phyloP scores from a whole-genome alignment of 2,888 invertebrate genomes.

The Nemapogon koenigi region DNA sequence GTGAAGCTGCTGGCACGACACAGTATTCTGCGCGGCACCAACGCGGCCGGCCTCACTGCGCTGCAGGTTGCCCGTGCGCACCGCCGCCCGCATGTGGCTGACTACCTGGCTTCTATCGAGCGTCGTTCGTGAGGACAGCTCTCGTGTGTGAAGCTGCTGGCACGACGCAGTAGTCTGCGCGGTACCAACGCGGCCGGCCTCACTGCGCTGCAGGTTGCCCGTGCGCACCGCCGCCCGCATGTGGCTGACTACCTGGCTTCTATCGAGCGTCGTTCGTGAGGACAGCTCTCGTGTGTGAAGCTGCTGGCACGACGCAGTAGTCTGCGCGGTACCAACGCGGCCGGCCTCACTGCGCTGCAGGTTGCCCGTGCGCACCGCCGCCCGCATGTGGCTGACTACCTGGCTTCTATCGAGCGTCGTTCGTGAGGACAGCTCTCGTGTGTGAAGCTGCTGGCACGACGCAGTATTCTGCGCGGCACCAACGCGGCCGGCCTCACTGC shows the following conservation, averaged over 20 bases:
- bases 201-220: conserved; percentile 71
- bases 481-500: conserved; percentile 78
- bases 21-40: conserved; percentile 69
- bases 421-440: conserved; percentile 85
- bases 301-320: too few species aligned
- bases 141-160: too few species aligned
- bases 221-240: conserved; percentile 51
- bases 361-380: conserved; percentile 65
- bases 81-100: conserved; percentile 56
- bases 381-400: conserved; percentile 61
- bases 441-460: conserved; percentile 76
- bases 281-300: too few species aligned
- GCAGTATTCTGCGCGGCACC: conserved; percentile 67
- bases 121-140: too few species aligned
- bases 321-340: too few species aligned
- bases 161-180: too few species aligned
- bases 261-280: too few species aligned
- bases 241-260: conserved; percentile 66
- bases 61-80: conserved; percentile 68
- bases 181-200: conserved; percentile 78
- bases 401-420: too few species aligned
- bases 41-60: conserved; percentile 75
- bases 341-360: conserved; percentile 71
- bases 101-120: too few species aligned
- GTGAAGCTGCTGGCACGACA: conserved; percentile 77